Evolutionary conservation across 2,888 invertebrate species (phyloP), one percentile per base, ranked within the genome.

Genomic region (Mystacides longicornis): DNA sequence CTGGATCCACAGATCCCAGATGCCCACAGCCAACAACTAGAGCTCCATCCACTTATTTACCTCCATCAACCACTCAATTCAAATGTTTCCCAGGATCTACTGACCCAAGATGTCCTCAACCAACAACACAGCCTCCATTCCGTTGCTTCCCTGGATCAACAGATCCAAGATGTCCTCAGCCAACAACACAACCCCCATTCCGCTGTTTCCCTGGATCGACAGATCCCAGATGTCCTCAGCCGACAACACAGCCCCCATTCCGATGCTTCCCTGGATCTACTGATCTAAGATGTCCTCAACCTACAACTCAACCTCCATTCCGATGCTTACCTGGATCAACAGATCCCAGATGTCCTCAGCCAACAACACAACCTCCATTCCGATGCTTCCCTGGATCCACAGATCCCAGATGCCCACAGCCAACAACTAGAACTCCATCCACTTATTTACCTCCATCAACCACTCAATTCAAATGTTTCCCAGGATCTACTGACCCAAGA

Each of bases 371-470:
- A 27, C 54, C 58, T 23, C 61, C 60, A 20, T 14, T 18, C 7
- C 19, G 47, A 2, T 67, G 68, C 37, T 48, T 57, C 56, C 72
- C 72, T 9, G 72, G 71, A 23, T 68, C 66, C 5, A 63, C 61
- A 3, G 71, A 72, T 62, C 69, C 69, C 0, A 64, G 65, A 27
- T 72, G 72, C 56, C 69, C 65, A 2, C 64, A 66, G 3, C 63
- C 64, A 3, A 60, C 54, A 2, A 60, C 62, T 3, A 59, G 16
- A 57, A 61, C 62, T 9, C 63, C 64, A 16, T 69, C 73, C 1
- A 74, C 75, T 9, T 78, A 78, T 60, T 66, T 78, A 27, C 76
- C 77, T 4, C 78, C 78, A 43, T 59, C 23, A 56, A 43, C 43
- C 4, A 49, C 23, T 55, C 55, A 22, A 61, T 31, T 31, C 14